Conservation (phyloP, 2,113 vertebrate species). For the Origma solitaria region DNA sequence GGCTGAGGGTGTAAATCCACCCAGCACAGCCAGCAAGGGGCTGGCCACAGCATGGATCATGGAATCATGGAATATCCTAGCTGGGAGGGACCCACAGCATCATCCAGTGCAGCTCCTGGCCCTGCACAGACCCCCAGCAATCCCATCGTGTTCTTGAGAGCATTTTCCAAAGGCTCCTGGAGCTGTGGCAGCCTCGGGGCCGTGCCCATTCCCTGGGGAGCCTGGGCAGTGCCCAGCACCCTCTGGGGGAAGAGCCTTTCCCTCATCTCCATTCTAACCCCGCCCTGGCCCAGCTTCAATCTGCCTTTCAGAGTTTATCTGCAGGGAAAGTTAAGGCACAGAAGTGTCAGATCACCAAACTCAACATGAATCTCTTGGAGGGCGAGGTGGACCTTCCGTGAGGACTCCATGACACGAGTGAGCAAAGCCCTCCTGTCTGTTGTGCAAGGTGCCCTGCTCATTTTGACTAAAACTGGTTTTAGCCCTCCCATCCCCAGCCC, state of each 20-base stretch:
- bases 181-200: neutral
- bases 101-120: accelerated
- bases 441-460: neutral
- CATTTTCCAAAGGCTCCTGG: neutral
- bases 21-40: accelerated
- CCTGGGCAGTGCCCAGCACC: neutral
- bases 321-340: neutral
- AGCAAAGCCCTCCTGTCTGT: neutral
- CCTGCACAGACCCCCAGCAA: neutral
- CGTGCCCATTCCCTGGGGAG: neutral
- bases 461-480: conserved; percentile 1
- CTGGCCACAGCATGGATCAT: neutral
- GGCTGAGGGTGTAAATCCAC: neutral
- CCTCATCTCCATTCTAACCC: accelerated
- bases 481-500: neutral
- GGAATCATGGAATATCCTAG: neutral
- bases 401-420: neutral
- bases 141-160: neutral
- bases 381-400: neutral
- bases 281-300: neutral
- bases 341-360: neutral
- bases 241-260: neutral
- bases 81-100: neutral
- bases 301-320: neutral
- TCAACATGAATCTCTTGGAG: neutral